phyloP scores from a whole-genome alignment of 92 coral and sea anemone genomes.

The Scolanthus callimorphus region DNA sequence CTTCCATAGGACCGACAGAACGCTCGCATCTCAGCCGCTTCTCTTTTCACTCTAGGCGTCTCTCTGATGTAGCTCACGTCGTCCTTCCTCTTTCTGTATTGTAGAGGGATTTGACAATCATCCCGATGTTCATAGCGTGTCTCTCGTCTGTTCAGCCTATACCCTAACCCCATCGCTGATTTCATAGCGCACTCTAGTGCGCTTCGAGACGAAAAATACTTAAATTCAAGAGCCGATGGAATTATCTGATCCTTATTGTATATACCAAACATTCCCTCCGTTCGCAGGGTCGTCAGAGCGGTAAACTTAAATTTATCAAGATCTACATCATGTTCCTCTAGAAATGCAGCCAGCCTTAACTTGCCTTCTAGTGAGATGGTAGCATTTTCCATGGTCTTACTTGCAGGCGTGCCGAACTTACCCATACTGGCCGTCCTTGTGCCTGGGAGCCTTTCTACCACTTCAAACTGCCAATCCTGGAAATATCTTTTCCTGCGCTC shows the following conservation, averaged over 20 bases:
- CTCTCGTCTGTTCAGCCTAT: constrained; percentile 11
- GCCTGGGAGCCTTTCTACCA: constrained; percentile 9
- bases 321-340: constrained; percentile 13
- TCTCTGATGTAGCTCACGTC: constrained; percentile 11
- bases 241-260: constrained; percentile 20
- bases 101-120: constrained; percentile 6
- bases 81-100: constrained; percentile 13
- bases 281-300: constrained; percentile 14
- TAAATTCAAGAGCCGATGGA: constrained; percentile 29
- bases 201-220: no score
- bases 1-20: constrained; percentile 19
- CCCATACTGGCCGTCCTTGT: constrained; percentile 21
- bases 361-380: constrained; percentile 8
- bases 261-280: constrained; percentile 22
- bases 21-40: constrained; percentile 9
- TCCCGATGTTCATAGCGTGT: constrained; percentile 10
- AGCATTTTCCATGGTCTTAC: constrained; percentile 24
- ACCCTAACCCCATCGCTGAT: constrained; percentile 33
- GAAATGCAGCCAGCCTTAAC: constrained; percentile 1
- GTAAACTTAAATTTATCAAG: constrained; percentile 19
- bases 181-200: constrained; percentile 29
- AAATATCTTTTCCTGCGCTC: constrained; percentile 23
- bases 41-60: constrained; percentile 11
- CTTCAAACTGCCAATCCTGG: constrained; percentile 25
- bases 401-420: constrained; percentile 25